Evolutionary conservation across 1,140 invertebrate species (phyloP).

Genomic region (Megalopta genalis): DNA sequence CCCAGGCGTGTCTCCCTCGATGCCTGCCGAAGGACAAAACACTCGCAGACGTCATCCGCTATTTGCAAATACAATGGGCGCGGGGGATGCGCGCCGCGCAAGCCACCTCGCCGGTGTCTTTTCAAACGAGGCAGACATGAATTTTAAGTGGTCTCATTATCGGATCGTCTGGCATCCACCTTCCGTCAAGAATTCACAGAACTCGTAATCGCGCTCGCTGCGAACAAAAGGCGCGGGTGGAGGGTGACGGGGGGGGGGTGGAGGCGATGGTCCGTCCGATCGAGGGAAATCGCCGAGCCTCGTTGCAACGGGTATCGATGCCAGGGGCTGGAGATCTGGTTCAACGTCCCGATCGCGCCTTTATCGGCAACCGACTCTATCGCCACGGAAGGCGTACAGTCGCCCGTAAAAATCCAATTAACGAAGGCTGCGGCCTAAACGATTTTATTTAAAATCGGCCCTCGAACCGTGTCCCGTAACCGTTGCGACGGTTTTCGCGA

Average conservation of each 20-base stretch:
- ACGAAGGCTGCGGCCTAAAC: conserved; percentile 37
- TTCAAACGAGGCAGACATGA: conserved; percentile 40
- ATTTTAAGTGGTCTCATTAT: conserved; percentile 53
- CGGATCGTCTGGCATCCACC: conserved; percentile 42
- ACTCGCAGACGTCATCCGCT: conserved; percentile 2
- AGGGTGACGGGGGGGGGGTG: background rate
- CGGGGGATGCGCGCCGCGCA: conserved; percentile 11
- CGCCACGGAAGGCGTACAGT: conserved; percentile 52
- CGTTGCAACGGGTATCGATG: conserved; percentile 39
- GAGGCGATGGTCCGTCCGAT: conserved; percentile 6
- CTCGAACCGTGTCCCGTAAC: no score
- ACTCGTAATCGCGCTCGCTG: conserved; percentile 37
- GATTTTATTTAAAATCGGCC: conserved; percentile 2
- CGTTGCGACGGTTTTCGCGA: no score
- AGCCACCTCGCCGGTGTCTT: conserved; percentile 9
- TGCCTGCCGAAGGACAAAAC: background rate
- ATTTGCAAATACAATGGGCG: conserved; percentile 38
- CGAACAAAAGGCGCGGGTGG: conserved; percentile 39
- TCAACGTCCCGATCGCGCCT: conserved; percentile 62
- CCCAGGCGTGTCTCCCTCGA: background rate
- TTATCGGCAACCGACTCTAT: conserved; percentile 55
- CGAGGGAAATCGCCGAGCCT: conserved; percentile 6
- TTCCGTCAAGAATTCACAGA: conserved; percentile 48
- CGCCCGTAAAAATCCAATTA: conserved; percentile 66
- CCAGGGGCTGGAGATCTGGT: conserved; percentile 37